These are phyloP conservation scores for Microcebus lehilahytsara DNA, from an alignment of 2,113 vertebrate genomes.

Conservation along the genomic window DNA sequence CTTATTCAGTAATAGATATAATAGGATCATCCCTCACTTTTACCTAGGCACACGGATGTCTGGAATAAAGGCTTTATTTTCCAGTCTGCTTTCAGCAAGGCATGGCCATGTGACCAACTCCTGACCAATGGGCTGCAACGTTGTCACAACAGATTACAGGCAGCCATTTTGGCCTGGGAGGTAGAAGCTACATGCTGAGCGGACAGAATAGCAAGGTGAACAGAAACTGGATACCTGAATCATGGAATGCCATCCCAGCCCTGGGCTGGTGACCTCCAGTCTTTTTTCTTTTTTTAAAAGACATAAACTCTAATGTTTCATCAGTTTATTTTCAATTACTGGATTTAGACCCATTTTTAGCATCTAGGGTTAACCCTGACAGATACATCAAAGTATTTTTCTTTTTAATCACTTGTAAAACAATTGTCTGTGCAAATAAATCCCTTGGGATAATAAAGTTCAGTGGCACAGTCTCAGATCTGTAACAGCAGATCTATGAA, in stretches of 20 bases:
- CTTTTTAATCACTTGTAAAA: neutral
- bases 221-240: neutral
- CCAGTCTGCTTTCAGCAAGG: neutral
- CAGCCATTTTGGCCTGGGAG: neutral
- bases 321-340: neutral
- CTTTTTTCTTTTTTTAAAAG: neutral
- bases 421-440: neutral
- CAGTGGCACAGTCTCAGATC: neutral
- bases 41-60: neutral
- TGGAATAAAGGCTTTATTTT: neutral
- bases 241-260: too few relatives aligned
- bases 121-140: neutral
- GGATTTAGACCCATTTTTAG: neutral
- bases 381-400: neutral
- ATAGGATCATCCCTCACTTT: neutral
- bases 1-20: neutral
- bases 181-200: neutral
- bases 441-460: neutral
- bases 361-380: neutral
- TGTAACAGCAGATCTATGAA: neutral
- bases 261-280: neutral
- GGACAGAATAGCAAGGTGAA: neutral
- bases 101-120: neutral
- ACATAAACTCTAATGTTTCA: neutral
- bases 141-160: neutral